Base-by-base conservation (phyloP, 2,113 vertebrate species). In the Ammodytes dubius region DNA sequence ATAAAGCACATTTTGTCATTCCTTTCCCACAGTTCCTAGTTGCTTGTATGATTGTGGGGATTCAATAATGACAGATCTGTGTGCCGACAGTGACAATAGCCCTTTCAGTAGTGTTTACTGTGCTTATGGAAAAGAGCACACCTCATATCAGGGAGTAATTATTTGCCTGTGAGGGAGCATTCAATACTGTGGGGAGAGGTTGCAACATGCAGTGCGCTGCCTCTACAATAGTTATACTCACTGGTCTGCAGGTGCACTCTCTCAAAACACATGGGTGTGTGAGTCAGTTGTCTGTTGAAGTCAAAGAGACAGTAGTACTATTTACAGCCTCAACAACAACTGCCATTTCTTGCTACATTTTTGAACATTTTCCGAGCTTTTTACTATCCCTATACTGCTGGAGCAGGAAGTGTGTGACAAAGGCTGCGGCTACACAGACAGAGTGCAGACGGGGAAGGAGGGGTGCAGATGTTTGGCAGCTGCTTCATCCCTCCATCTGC, bases 381-480 rank as follows among this genome's bases (percentile, higher is more conserved):
- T 27, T 27, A 27, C 60, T 59, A 68, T 74, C 68, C 61, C 9
- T 27, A 27, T 27, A 17, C 40, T 58, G 69, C 82, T 45, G 37
- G 66, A 74, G 68, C 85, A 89, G 85, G 83, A 93, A 79, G 84
- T 88, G 82, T 87, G 87, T 79, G 85, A 94, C 91, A 92, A 90
- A 88, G 79, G 85, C 83, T 77, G 77, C 42, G 17, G 67, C 27
- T 54, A 80, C 85, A 63, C 81, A 81, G 88, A 85, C 80, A 74
- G 68, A 86, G 79, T 74, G 45, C 79, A 83, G 84, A 84, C 77
- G 61, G 58, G n/a, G 45, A 87, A 85, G 86, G 81, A 89, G 53
- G 76, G 85, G 61, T 87, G 88, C 93, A 94, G 86, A 94, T 94
- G 92, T 94, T 90, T 87, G 84, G 88, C 93, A 94, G 92, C 92